Evolutionary conservation across 2,113 vertebrate species (phyloP).

Genomic region (Silurus glanis): DNA sequence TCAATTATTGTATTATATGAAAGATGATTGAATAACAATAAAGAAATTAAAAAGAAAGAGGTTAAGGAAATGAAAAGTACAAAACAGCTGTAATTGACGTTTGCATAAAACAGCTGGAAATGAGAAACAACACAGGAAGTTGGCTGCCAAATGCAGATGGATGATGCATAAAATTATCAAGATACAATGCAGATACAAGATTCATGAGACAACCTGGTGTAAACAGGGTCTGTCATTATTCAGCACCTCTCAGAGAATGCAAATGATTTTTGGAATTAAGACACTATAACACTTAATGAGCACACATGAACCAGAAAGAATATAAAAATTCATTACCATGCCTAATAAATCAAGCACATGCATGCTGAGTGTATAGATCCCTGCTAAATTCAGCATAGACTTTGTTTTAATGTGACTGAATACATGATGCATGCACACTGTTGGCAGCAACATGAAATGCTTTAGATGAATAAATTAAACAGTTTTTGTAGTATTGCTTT

Average conservation of each 20-base stretch:
- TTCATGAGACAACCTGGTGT: conserved; percentile 22
- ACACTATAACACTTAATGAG: background rate
- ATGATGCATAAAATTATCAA: conserved; percentile 26
- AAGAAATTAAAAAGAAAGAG: background rate
- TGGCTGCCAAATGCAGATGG: conserved; percentile 14
- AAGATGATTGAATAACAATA: background rate
- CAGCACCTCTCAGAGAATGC: conserved; percentile 15
- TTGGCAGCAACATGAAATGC: background rate
- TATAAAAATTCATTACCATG: background rate
- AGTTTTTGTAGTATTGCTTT: background rate
- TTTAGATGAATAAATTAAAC: background rate
- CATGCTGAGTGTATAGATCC: background rate
- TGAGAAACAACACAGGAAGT: background rate
- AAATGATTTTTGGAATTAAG: conserved; percentile 15
- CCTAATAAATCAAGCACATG: background rate
- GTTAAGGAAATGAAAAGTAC: background rate
- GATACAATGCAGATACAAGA: conserved; percentile 19
- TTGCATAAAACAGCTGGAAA: conserved; percentile 17
- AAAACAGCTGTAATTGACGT: background rate
- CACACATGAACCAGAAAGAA: background rate
- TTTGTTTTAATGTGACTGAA: background rate
- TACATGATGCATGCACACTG: background rate
- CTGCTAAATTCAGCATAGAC: background rate
- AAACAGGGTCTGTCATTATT: conserved; percentile 16
- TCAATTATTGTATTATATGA: background rate